Evolutionary conservation across 1,140 invertebrate genomes (phyloP).

Genomic region (Orius laevigatus): DNA sequence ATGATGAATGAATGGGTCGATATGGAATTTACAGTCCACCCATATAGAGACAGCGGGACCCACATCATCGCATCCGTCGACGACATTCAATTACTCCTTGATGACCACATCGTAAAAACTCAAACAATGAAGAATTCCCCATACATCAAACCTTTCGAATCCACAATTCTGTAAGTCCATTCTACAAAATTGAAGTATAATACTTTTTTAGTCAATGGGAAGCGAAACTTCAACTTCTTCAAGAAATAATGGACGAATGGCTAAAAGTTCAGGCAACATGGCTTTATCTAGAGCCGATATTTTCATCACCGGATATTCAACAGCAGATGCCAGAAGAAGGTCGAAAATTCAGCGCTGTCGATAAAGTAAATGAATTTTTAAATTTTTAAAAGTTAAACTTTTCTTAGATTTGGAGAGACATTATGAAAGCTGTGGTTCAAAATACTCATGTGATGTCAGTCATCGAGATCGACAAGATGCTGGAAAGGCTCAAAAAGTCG

Average conservation of each 20-base stretch:
- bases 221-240: constrained; percentile 51
- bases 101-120: constrained; percentile 93
- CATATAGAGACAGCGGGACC: constrained; percentile 77
- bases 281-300: constrained; percentile 96
- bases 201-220: constrained; percentile 52
- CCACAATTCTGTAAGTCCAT: constrained; percentile 48
- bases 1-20: constrained; percentile 90
- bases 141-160: constrained; percentile 89
- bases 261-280: constrained; percentile 88
- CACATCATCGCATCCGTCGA: constrained; percentile 80
- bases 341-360: constrained; percentile 73
- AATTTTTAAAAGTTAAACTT: constrained; percentile 1
- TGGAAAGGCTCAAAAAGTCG: constrained; percentile 78
- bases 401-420: constrained; percentile 69
- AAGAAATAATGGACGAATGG: constrained; percentile 94
- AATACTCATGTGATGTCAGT: constrained; percentile 73
- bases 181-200: background rate
- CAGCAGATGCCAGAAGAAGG: constrained; percentile 79
- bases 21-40: constrained; percentile 60
- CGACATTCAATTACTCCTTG: constrained; percentile 86
- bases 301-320: constrained; percentile 94
- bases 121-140: constrained; percentile 96
- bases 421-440: constrained; percentile 68
- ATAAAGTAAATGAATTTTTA: constrained; percentile 41
- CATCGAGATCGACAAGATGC: constrained; percentile 82